A percentile compares a stretch with the other conserved stretches of the same genome.
These are phyloP conservation scores for Pteria penguin DNA, from an alignment of 2,888 invertebrate species.

Conservation along the genomic window DNA sequence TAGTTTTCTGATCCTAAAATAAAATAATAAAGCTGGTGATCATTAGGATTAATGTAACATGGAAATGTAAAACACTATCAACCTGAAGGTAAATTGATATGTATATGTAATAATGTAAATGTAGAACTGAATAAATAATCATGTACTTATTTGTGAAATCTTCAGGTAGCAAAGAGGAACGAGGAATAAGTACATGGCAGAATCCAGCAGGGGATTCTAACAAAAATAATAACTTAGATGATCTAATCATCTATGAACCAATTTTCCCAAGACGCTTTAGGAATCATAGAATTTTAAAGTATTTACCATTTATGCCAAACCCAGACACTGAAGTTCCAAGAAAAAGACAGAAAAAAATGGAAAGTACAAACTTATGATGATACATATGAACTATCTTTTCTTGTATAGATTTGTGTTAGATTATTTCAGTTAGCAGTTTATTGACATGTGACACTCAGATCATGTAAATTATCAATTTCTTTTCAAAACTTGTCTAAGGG, in stretches of 20 bases:
- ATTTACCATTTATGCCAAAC: conserved; percentile 42
- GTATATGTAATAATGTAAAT: not conserved
- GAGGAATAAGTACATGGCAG: conserved; percentile 58
- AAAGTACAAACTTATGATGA: too few species aligned
- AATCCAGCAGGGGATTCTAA: conserved; percentile 13
- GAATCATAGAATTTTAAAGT: conserved; percentile 29
- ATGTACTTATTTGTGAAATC: not conserved
- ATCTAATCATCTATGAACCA: conserved; percentile 36
- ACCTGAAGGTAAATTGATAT: too few species aligned
- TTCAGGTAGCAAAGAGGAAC: conserved; percentile 58
- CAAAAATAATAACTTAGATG: not conserved
- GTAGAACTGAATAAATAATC: not conserved
- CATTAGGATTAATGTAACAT: too few species aligned
- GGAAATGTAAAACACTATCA: too few species aligned
- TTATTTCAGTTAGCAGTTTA: too few species aligned
- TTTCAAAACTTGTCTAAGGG: too few species aligned
- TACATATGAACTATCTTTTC: too few species aligned
- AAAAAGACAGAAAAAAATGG: not conserved
- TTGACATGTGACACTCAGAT: too few species aligned
- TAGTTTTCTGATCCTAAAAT: too few species aligned
- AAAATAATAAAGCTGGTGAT: too few species aligned
- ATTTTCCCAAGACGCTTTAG: conserved; percentile 31
- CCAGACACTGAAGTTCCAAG: not conserved
- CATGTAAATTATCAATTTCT: too few species aligned
- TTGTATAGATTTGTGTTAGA: too few species aligned